Evolutionary conservation across 53 echinoderm and acorn worm genomes (phyloP), one percentile per base, ranked within the genome.

Genomic region (Zoroaster sp.): DNA sequence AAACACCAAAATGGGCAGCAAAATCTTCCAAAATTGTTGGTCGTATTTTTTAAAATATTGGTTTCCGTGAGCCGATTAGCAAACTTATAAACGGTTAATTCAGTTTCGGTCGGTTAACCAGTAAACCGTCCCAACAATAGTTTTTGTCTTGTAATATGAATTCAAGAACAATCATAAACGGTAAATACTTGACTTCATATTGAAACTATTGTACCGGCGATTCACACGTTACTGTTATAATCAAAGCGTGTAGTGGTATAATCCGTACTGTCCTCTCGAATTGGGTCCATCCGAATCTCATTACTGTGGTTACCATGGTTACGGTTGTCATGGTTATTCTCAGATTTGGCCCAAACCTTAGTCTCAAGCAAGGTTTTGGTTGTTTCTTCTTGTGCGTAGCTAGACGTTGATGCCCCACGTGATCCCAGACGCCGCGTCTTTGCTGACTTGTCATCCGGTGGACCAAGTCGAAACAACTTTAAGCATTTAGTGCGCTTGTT

Each of bases 401-500:
- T 89, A 0, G 90, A 89, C 5, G 82, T 82, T 2, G 90, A 89
- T 0, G 81, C 90, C 33, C 90, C 69, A 0, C 74, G 82, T 12
- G 80, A 80, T 23, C 81, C 66, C 12, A 33, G 20, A n/a, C 80
- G 75, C 3, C 53, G 54, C 73, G 54, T 89, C 66, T 82, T 73
- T 14, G 8, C n/a, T 1, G 33, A 43, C 31, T 47, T 49, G 17
- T 43, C 55, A 13, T 59, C 65, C 1, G 90, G 55, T 28, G 82
- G 41, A 65, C 55, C 73, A 3, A 81, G n/a, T 2, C 78, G 40
- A 23, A 89, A 42, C 40, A 80, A 35, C 45, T 65, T 43, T 20
- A 72, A 55, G 35, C 82, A 89, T 42, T 82, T 80, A 18, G 55
- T 74, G 41, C 90, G 81, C 32, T 82, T 89, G 82, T 89, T 98